phyloP scores from a whole-genome alignment of 2,888 invertebrate species.

The Chromoteleia sp. region DNA sequence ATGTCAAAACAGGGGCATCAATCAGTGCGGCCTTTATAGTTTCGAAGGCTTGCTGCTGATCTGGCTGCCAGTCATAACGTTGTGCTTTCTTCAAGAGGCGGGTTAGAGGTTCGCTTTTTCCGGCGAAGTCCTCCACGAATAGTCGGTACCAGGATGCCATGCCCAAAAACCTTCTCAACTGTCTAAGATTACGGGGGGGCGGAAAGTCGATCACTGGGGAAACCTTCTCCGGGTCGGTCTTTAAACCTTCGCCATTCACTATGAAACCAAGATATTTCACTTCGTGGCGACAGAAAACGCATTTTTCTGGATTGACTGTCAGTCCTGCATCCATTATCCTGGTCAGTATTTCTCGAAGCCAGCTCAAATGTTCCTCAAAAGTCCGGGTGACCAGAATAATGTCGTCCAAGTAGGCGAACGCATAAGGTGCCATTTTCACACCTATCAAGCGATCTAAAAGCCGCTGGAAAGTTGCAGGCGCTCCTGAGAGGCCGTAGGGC shows the following conservation, averaged over 20 bases:
- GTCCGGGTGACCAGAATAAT: neutral
- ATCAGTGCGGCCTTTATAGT: neutral
- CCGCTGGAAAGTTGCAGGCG: no score
- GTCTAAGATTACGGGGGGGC: constrained; percentile 19
- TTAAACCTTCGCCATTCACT: neutral
- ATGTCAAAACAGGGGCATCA: neutral
- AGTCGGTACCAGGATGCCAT: constrained; percentile 17
- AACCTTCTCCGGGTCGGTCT: no score
- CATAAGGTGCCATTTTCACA: neutral
- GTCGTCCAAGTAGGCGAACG: neutral
- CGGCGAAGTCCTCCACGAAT: no score
- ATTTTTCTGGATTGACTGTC: neutral
- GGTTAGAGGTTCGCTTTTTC: no score
- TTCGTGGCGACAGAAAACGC: no score
- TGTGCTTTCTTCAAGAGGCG: no score
- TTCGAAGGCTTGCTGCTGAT: no score
- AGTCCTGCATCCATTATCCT: neutral
- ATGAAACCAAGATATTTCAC: no score
- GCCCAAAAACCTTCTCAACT: constrained; percentile 74
- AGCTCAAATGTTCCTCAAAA: neutral
- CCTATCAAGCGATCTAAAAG: no score
- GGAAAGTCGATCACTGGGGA: constrained; percentile 44
- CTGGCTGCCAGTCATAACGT: no score
- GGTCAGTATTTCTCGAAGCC: neutral
- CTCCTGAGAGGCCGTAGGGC: neutral